Conservation (phyloP, 2,797 vertebrate species). For the Eptatretus atami region DNA sequence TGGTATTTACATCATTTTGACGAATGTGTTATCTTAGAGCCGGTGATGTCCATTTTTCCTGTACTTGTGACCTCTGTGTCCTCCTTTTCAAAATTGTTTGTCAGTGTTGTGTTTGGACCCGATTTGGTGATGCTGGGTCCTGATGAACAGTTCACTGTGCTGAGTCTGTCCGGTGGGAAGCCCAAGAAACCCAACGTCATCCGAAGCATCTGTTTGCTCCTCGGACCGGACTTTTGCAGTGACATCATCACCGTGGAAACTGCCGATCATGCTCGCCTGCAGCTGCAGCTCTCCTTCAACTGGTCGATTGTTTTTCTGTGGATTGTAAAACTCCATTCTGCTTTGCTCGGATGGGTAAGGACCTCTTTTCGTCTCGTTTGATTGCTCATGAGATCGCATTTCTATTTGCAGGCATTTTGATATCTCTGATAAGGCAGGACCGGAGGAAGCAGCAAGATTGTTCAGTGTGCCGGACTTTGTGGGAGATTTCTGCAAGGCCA, state of each 20-base stretch:
- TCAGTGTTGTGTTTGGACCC: constrained; percentile 49
- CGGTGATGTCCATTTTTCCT: too few relatives aligned
- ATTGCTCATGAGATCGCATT: background rate
- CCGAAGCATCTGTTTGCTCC: constrained; percentile 39
- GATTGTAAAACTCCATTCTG: too few relatives aligned
- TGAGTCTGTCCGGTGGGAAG: constrained; percentile 43
- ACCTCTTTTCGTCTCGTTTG: too few relatives aligned
- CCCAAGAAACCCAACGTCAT: constrained; percentile 42
- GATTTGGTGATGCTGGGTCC: constrained; percentile 52
- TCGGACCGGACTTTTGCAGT: constrained; percentile 55
- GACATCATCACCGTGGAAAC: constrained; percentile 63
- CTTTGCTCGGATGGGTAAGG: too few relatives aligned
- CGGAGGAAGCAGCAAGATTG: constrained; percentile 15
- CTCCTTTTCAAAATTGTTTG: too few relatives aligned
- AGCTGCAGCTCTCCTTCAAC: constrained; percentile 63
- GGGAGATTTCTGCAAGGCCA: constrained; percentile 46
- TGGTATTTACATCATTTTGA: too few relatives aligned
- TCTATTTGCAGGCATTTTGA: constrained; percentile 33
- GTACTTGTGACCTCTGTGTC: too few relatives aligned
- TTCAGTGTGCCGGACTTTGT: constrained; percentile 53
- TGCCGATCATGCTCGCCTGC: constrained; percentile 46
- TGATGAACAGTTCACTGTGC: constrained; percentile 50
- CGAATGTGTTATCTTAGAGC: too few relatives aligned
- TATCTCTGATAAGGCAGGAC: constrained; percentile 12
- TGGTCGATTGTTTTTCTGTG: constrained; percentile 18